Base-by-base conservation (phyloP, 2,888 invertebrate genomes). In the Drosophila acutilabella region DNA sequence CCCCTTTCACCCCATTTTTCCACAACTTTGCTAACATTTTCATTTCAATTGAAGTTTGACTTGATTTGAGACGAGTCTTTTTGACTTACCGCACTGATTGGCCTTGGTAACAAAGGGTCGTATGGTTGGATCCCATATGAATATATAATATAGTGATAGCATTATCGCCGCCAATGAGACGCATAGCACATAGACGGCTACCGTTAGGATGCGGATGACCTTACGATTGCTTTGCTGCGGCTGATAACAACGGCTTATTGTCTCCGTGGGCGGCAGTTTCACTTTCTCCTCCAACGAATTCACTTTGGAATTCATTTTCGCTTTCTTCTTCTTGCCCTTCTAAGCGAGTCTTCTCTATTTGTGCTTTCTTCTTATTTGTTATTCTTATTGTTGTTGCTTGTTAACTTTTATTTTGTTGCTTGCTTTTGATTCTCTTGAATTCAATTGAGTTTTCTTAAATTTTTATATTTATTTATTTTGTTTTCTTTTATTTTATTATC, bases 101-200 rank as follows among this genome's bases (percentile, higher is more conserved):
- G 81, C 88, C 87, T 91, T 91, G 72, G 91, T 90, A 36, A 90
- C 94, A 80, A 91, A 92, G 68, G 92, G 91, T 61, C 92, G 90
- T 71, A 92, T 95, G 48, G 91, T 91, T 18, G 98, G 97, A 92
- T 97, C 96, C 98, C 98, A 98, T 92, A 98, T 95, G 93, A 98
- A 96, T 87, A 97, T 96, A 93, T 98, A 98, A 93, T 98, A 98
- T 56, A 98, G 94, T 13, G 98, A 98, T 77, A 98, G 94, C 94
- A 98, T 96, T 89, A 98, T 97, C 56, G 98, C 98, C 18, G 98
- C 98, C 90, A 98, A 94, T 47, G 98, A 98, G 83, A 98, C 98
- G 92, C 97, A 97, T 92, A 98, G 96, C 80, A 98, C 96, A 93
- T 98, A 98, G 57, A 98, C 97, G 88, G 98, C 94, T 80, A 98